phyloP scores from a whole-genome alignment of 1,140 invertebrate genomes.

The Drosophila orosa region DNA sequence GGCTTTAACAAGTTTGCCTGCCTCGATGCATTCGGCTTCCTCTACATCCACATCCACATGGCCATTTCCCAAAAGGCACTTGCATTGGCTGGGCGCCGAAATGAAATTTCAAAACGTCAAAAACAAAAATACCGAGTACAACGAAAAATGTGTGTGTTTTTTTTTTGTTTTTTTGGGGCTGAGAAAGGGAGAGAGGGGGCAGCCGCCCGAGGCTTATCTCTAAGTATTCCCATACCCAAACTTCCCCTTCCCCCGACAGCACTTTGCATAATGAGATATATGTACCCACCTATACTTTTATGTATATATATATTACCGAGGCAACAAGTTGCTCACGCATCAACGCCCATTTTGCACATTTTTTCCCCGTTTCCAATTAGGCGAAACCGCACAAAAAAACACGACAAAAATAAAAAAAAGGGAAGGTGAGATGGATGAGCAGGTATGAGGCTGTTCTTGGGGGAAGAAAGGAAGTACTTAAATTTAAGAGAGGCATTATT shows the following conservation, averaged over 20 bases:
- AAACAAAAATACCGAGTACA: slow-evolving; percentile 32
- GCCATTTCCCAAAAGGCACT: slow-evolving; percentile 43
- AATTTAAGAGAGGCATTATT: slow-evolving; percentile 38
- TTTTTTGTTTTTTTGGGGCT: slow-evolving; percentile 8
- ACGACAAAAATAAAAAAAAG: background rate
- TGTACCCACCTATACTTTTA: background rate
- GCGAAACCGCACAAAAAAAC: slow-evolving; percentile 18
- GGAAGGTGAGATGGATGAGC: background rate
- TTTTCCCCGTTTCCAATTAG: slow-evolving; percentile 47
- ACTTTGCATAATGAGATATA: slow-evolving; percentile 76
- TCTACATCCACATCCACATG: too few relatives aligned
- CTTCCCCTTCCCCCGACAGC: slow-evolving; percentile 18
- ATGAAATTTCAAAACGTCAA: slow-evolving; percentile 70
- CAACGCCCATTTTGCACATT: slow-evolving; percentile 67
- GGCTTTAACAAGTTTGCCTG: slow-evolving; percentile 44
- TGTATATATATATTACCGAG: slow-evolving; percentile 10
- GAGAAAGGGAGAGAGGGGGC: background rate
- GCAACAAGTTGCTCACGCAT: slow-evolving; percentile 66
- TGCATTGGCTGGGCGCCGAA: slow-evolving; percentile 50
- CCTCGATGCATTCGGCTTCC: slow-evolving; percentile 33
- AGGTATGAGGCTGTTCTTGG: background rate
- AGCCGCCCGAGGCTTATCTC: slow-evolving; percentile 6
- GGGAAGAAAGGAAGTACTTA: slow-evolving; percentile 3
- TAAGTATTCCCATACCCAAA: slow-evolving; percentile 1
- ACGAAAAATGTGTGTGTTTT: slow-evolving; percentile 17